Evolutionary conservation across 1,140 invertebrate species (phyloP).

Genomic region (Drosophila mayri): DNA sequence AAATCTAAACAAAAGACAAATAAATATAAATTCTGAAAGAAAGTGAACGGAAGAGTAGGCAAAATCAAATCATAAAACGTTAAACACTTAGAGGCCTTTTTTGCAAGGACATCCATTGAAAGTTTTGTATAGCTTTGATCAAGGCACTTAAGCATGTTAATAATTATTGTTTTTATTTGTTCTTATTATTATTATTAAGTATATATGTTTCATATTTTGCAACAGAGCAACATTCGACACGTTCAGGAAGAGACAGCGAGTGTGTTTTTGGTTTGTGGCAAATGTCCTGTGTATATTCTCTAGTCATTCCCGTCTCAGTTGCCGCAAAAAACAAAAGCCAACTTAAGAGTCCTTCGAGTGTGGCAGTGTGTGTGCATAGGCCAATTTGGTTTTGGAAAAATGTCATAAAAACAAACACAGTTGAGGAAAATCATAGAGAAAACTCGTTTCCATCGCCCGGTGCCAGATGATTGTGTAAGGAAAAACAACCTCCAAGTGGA

Average conservation of each 20-base stretch:
- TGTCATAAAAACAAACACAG: not conserved
- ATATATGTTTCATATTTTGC: slow-evolving; percentile 29
- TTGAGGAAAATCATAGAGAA: slow-evolving; percentile 17
- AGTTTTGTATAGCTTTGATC: slow-evolving; percentile 7
- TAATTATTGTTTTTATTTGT: not conserved
- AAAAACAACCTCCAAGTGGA: not conserved
- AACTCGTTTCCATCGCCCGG: slow-evolving; percentile 45
- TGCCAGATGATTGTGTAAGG: slow-evolving; percentile 35
- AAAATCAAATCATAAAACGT: slow-evolving; percentile 42
- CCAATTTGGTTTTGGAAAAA: slow-evolving; percentile 20
- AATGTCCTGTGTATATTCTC: slow-evolving; percentile 17
- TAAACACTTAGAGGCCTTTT: slow-evolving; percentile 37
- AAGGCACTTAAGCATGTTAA: slow-evolving; percentile 28
- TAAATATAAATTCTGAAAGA: slow-evolving; percentile 24
- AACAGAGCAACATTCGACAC: slow-evolving; percentile 70
- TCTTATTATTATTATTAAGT: not conserved
- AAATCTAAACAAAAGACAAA: slow-evolving; percentile 54
- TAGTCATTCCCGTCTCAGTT: slow-evolving; percentile 57
- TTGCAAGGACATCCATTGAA: slow-evolving; percentile 34
- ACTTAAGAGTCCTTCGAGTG: slow-evolving; percentile 18
- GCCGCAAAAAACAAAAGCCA: slow-evolving; percentile 42
- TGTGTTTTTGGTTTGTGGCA: slow-evolving; percentile 17
- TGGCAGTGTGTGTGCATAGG: slow-evolving; percentile 7
- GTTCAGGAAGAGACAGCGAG: slow-evolving; percentile 63
- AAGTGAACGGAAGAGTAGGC: not conserved